Conservation (phyloP, 2,113 vertebrate species). For the Seriola aureovittata region DNA sequence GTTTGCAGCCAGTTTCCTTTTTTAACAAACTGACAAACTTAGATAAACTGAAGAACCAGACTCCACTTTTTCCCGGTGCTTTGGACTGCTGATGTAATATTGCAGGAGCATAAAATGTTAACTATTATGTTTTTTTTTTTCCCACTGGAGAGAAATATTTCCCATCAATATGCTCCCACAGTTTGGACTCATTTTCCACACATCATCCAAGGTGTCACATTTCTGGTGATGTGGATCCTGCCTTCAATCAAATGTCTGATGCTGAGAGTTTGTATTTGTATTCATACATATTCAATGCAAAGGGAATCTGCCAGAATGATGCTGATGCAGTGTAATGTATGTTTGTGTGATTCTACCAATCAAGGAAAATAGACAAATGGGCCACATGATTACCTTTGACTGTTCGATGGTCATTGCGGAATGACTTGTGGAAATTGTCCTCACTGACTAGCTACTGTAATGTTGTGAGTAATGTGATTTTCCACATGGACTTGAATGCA, state of each 20-base stretch:
- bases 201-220: slow-evolving; percentile 60
- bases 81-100: slow-evolving; percentile 18
- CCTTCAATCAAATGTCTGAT: slow-evolving; percentile 65
- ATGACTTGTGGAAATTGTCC: slow-evolving; percentile 28
- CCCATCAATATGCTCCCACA: slow-evolving; percentile 37
- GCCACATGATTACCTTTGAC: slow-evolving; percentile 54
- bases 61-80: slow-evolving; percentile 16
- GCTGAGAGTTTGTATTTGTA: slow-evolving; percentile 64
- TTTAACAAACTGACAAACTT: slow-evolving; percentile 24
- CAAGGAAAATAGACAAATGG: slow-evolving; percentile 40
- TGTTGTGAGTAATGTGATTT: slow-evolving; percentile 18
- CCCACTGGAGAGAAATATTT: slow-evolving; percentile 30
- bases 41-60: background rate
- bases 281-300: slow-evolving; percentile 71
- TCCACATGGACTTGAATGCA: background rate
- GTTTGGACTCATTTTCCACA: slow-evolving; percentile 45
- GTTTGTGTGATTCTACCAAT: slow-evolving; percentile 25
- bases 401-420: slow-evolving; percentile 32
- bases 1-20: slow-evolving; percentile 16
- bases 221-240: slow-evolving; percentile 34
- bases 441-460: background rate
- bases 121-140: slow-evolving; percentile 24
- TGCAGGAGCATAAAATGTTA: slow-evolving; percentile 37
- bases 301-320: slow-evolving; percentile 1
- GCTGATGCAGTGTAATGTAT: slow-evolving; percentile 35